Evolutionary conservation across 2,888 invertebrate species (phyloP).

Genomic region (Limnephilus auricula): DNA sequence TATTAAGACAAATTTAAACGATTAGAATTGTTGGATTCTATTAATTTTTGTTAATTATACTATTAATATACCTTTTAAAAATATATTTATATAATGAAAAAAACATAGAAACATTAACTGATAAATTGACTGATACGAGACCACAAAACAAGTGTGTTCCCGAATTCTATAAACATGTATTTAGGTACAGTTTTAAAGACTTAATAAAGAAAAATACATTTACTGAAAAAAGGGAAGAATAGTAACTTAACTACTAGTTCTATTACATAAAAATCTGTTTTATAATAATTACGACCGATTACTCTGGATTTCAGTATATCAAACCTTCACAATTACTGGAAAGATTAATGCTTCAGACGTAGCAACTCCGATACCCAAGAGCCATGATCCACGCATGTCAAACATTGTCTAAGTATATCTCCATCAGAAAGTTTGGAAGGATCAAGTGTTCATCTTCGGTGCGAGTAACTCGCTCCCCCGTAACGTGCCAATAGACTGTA

Average conservation of each 20-base stretch:
- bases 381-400: slow-evolving; percentile 31
- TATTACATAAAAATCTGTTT: no score
- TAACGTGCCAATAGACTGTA: background rate
- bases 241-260: no score
- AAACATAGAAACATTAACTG: no score
- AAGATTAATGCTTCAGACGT: background rate
- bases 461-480: background rate
- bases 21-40: no score
- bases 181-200: background rate
- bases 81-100: no score
- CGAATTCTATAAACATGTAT: background rate
- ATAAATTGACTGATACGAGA: background rate
- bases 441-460: slow-evolving; percentile 33
- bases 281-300: no score
- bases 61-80: no score
- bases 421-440: slow-evolving; percentile 19
- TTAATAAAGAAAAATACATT: no score
- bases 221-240: no score
- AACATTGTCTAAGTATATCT: slow-evolving; percentile 29
- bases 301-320: no score
- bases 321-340: background rate
- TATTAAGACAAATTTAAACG: background rate
- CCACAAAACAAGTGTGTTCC: background rate
- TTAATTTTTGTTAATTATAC: no score
- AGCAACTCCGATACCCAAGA: background rate